Evolutionary conservation across 2,888 invertebrate species (phyloP), one percentile per base, ranked within the genome.

Genomic region (Leucozona laternaria): DNA sequence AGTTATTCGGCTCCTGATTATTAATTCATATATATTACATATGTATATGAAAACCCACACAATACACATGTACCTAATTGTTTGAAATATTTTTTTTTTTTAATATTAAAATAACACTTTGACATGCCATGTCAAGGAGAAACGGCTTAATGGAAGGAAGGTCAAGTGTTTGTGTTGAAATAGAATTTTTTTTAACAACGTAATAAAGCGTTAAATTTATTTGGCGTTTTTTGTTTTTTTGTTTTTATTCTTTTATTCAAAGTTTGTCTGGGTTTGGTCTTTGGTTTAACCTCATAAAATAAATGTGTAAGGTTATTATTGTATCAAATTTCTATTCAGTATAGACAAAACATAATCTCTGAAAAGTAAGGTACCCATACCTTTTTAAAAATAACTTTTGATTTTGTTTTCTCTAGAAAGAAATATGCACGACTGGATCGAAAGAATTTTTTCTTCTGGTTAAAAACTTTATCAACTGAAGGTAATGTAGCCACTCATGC

Each of bases 101-200:
- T 28, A 53, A 53, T n/a, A 53, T 53, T 22, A 25, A 53, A 7
- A 53, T 53, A 53, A 53, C 25, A 53, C 53, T 53, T 53, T 5
- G 4, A 28, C 53, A 53, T n/a, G 53, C 25, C 25, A 31, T 31
- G 31, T 31, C 7, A 53, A 53, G n/a, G 53, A 8, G 28, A 53
- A 53, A 28, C 25, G 50, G 7, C 50, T 22, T 25, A 53, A 53
- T 22, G 53, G n/a, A 53, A 25, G 53, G 25, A 53, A 53, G 53
- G 53, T 53, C 53, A 53, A 28, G 25, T 53, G 28, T 53, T 53
- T n/a, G 53, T 53, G 22, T 25, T 53, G 25, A 53, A 53, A 53
- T 25, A 15, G n/a, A 48, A 20, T 48, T 48, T 48, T 48, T 20
- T 17, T 8, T 48, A 20, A 22, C 20, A 50, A 22, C 7, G n/a